phyloP scores from a whole-genome alignment of 2,113 vertebrate genomes.

The Chaenogobius annularis region DNA sequence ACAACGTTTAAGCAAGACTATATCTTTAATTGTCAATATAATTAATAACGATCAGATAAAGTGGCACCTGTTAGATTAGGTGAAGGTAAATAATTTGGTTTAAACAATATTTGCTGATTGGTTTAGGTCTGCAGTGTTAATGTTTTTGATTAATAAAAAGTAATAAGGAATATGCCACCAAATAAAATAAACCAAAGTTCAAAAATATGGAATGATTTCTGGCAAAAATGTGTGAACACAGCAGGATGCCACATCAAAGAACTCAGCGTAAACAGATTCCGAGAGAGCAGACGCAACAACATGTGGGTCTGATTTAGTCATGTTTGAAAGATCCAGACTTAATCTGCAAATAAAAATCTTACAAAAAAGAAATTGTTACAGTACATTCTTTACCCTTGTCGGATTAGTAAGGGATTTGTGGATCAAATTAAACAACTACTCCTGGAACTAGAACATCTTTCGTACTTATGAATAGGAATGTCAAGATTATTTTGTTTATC shows the following conservation, averaged over 20 bases:
- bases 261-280: background rate
- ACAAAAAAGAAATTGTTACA: background rate
- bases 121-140: background rate
- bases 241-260: slow-evolving; percentile 38
- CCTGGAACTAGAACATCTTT: background rate
- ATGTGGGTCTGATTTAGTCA: background rate
- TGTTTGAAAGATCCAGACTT: background rate
- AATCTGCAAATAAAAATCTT: background rate
- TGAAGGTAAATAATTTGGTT: too few relatives aligned
- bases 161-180: background rate
- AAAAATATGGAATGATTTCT: slow-evolving; percentile 17
- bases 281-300: background rate
- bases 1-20: too few relatives aligned
- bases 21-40: too few relatives aligned
- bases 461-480: background rate
- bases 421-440: background rate
- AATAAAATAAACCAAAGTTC: slow-evolving; percentile 20
- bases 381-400: background rate
- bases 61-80: too few relatives aligned
- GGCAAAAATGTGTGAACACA: slow-evolving; percentile 36
- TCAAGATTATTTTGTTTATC: background rate
- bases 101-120: too few relatives aligned
- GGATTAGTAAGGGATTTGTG: background rate
- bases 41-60: too few relatives aligned
- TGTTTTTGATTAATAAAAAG: background rate